Conservation (phyloP, 2,797 vertebrate genomes). For the Ceyx erithaca region DNA sequence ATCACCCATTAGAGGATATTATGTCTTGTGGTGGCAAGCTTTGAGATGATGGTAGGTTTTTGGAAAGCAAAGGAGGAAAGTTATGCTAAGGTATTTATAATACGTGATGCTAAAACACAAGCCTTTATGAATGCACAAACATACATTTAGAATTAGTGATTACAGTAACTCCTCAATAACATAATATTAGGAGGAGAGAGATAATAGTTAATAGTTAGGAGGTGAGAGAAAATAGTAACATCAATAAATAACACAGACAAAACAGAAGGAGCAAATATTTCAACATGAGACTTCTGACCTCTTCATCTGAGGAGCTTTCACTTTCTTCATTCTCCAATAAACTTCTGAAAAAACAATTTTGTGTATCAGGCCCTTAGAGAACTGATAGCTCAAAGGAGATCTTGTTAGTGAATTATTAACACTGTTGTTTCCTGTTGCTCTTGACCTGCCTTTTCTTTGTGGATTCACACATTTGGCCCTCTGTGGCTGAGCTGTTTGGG, state of each 20-base stretch:
- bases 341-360: slow-evolving; percentile 61
- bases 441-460: neutral
- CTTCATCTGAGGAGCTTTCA: neutral
- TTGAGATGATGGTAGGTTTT: neutral
- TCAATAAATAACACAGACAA: neutral
- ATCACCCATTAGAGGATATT: neutral
- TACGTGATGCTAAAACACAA: neutral
- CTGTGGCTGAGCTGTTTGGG: neutral
- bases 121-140: neutral
- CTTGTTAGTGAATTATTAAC: neutral
- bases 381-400: neutral
- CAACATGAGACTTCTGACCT: slow-evolving; percentile 62
- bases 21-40: neutral
- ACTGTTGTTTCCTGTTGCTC: neutral
- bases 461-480: rapidly evolving
- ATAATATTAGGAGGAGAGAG: neutral
- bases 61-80: neutral
- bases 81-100: neutral
- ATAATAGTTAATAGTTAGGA: neutral
- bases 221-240: neutral
- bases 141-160: neutral
- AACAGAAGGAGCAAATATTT: neutral
- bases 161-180: neutral
- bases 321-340: neutral
- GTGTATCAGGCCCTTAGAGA: neutral